Base-by-base conservation (phyloP, 2,888 invertebrate genomes). In the Hirtodrosophila confusa region DNA sequence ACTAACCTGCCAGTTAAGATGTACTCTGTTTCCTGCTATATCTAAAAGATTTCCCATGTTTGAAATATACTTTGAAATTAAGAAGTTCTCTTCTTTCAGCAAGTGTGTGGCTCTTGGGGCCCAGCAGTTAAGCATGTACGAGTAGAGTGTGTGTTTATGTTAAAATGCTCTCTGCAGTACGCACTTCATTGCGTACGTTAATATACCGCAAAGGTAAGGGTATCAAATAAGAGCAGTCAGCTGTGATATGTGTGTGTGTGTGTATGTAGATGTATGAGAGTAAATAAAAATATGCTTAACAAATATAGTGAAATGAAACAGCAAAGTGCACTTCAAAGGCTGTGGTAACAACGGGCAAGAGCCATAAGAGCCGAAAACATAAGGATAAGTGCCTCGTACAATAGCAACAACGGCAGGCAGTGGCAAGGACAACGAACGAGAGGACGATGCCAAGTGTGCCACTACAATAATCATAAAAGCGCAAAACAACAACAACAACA, bases 271-370 rank as follows among this genome's bases (percentile, higher is more conserved):
- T 65, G 31, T 66, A 61, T 47, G 36, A 17, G 35, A 36, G 54
- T 66, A 62, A 72, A 83, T 75, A 83, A 83, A 82, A 82, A 85
- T 80, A 78, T 80, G 85, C 66, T 70, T 76, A 74, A 78, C 80
- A 75, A 83, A 83, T 80, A 82, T 76, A 74, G 80, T 73, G 78
- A 78, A 82, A 88, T 85, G 80, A 79, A 88, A 89, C 88, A 89
- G 88, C 76, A 86, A 85, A 89, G 83, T 86, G 86, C 89, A 89
- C 88, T 89, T 80, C 75, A 84, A 80, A 75, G 75, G 70, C 78
- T 77, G 78, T 64, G 74, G 73, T 62, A 67, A 69, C 58, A 69
- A 61, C 57, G 65, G 64, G 47, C 65, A 68, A 72, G 67, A 77
- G 61, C 58, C 67, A 78, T 64, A 77, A 85, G 80, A 75, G 83